These are phyloP conservation scores for Synanthedon andrenaeformis DNA, from an alignment of 2,888 invertebrate species.

Conservation along the genomic window DNA sequence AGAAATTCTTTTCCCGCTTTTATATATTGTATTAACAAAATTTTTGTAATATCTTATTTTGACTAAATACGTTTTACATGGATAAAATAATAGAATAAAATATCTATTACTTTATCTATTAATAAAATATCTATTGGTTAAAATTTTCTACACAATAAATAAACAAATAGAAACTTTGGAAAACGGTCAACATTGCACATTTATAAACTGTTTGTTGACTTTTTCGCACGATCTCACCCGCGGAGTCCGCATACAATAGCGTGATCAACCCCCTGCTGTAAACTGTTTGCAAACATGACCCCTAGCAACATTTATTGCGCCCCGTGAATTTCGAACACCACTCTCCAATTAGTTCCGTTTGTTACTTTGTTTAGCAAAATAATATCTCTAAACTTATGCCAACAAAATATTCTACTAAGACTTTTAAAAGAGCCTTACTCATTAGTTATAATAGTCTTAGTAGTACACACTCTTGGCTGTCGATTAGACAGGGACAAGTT, in stretches of 20 bases:
- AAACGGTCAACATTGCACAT: constrained; percentile 6
- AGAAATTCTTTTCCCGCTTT: no score
- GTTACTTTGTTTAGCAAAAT: background rate
- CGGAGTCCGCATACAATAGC: constrained; percentile 34
- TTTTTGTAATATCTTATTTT: no score
- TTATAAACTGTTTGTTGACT: background rate
- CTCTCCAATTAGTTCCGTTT: background rate
- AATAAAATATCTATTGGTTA: no score
- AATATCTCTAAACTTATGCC: background rate
- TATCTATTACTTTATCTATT: no score
- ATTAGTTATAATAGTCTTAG: no score
- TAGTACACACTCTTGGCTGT: no score
- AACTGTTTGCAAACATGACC: constrained; percentile 44
- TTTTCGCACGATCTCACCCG: constrained; percentile 12
- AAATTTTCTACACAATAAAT: no score
- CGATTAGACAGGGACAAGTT: no score
- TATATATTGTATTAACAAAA: no score
- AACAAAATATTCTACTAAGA: background rate
- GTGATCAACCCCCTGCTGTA: constrained; percentile 54
- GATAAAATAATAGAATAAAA: no score
- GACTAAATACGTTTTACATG: no score
- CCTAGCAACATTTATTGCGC: constrained; percentile 16
- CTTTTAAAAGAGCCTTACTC: no score
- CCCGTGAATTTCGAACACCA: background rate
- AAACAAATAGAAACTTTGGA: background rate